Conservation (phyloP, 2,113 vertebrate species). For the Plestiodon gilberti region DNA sequence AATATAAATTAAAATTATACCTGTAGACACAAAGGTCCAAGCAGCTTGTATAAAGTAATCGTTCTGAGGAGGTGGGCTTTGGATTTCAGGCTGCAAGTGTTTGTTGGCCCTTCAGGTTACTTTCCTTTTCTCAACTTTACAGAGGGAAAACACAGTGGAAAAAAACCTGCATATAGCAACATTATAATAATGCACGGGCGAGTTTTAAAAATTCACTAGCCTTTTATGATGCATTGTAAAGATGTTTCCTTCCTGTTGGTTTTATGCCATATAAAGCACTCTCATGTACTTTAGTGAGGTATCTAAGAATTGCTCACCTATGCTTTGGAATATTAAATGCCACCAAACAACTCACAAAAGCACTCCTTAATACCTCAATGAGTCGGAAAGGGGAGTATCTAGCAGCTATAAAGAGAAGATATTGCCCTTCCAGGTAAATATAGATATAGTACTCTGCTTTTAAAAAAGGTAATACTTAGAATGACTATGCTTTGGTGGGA, state of each 20-base stretch:
- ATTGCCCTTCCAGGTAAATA: background rate
- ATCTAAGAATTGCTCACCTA: background rate
- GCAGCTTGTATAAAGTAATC: background rate
- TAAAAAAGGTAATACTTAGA: conserved; percentile 23
- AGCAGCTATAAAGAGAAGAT: background rate
- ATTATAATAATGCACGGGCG: background rate
- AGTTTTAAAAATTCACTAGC: conserved; percentile 7
- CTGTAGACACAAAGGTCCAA: background rate
- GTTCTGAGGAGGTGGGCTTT: background rate
- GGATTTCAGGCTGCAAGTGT: background rate
- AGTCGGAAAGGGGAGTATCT: background rate
- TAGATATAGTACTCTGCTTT: background rate
- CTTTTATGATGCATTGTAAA: background rate
- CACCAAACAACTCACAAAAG: background rate
- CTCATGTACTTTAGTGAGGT: background rate
- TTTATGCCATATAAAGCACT: background rate
- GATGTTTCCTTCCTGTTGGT: background rate
- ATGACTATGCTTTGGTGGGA: conserved; percentile 20
- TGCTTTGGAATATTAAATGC: background rate
- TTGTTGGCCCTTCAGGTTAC: background rate
- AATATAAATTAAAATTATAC: background rate
- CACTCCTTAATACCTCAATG: background rate
- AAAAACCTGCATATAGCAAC: background rate
- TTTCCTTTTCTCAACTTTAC: background rate
- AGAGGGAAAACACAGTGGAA: background rate